These are phyloP conservation scores for Drosophila ochracea DNA, from an alignment of 2,888 invertebrate species.

Conservation along the genomic window DNA sequence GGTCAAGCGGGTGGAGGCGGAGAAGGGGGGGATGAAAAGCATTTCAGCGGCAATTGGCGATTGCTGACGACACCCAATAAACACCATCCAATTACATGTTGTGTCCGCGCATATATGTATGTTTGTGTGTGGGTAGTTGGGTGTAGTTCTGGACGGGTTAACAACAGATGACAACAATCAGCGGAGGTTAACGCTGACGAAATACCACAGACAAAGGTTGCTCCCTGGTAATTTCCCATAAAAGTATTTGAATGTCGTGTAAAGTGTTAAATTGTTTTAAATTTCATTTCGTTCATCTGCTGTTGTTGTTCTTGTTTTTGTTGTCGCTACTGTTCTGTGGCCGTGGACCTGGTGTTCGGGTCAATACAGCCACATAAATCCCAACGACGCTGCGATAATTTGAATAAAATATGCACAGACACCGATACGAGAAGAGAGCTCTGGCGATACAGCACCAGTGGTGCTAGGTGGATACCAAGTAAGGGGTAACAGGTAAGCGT, in stretches of 20 bases:
- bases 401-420: conserved; percentile 76
- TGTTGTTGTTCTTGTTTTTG: conserved; percentile 5
- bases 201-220: conserved; percentile 61
- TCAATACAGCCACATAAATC: conserved; percentile 69
- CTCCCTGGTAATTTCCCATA: conserved; percentile 70
- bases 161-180: conserved; percentile 54
- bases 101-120: conserved; percentile 6
- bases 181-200: conserved; percentile 59
- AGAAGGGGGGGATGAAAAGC: conserved; percentile 16
- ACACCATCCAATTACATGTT: conserved; percentile 70
- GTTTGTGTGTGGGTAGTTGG: conserved; percentile 29
- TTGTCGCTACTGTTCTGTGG: conserved; percentile 20
- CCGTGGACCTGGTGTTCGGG: conserved; percentile 26
- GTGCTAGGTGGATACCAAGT: neutral
- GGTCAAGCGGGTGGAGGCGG: conserved; percentile 15
- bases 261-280: conserved; percentile 80
- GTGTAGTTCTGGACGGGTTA: conserved; percentile 38
- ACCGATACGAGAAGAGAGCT: conserved; percentile 19
- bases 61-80: conserved; percentile 78
- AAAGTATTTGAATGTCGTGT: conserved; percentile 81
- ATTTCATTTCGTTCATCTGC: conserved; percentile 42
- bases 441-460: neutral
- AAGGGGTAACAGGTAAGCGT: neutral
- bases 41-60: conserved; percentile 67
- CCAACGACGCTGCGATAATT: conserved; percentile 65